A percentile compares a stretch with the other conserved stretches of the same genome.
These are phyloP conservation scores for Paracyprichromis sp. DNA, from an alignment of 2,113 vertebrate genomes.

Conservation along the genomic window DNA sequence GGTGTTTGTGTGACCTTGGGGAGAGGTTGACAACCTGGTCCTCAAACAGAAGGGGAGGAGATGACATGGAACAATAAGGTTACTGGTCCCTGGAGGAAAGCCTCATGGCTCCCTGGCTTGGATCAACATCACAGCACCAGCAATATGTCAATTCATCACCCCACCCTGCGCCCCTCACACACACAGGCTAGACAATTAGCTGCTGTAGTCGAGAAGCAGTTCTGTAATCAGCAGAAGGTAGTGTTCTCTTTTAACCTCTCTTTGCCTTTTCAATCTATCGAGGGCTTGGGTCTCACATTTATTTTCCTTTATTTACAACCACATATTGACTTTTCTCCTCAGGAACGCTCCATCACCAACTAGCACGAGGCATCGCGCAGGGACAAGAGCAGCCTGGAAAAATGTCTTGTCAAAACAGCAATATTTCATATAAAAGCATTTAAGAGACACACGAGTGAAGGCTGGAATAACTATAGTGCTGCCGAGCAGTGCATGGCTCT, in stretches of 20 bases:
- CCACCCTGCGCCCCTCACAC: not conserved
- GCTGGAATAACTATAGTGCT: constrained; percentile 15
- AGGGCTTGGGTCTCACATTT: constrained; percentile 40
- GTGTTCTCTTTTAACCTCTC: not conserved
- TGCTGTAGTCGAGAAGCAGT: constrained; percentile 9
- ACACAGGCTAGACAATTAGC: constrained; percentile 45
- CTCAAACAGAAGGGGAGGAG: constrained; percentile 60
- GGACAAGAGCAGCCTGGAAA: constrained; percentile 25
- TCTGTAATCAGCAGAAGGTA: constrained; percentile 38
- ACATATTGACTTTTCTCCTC: constrained; percentile 55
- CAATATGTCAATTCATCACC: constrained; percentile 62
- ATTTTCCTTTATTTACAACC: constrained; percentile 59
- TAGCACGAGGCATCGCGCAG: constrained; percentile 5
- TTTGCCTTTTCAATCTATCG: constrained; percentile 16
- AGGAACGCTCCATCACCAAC: constrained; percentile 30
- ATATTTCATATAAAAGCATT: constrained; percentile 51
- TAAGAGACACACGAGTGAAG: constrained; percentile 40
- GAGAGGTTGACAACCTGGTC: constrained; percentile 65
- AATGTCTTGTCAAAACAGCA: constrained; percentile 52
- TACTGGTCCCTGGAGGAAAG: constrained; percentile 50
- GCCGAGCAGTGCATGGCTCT: constrained; percentile 6
- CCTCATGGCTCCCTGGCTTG: constrained; percentile 44
- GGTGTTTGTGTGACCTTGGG: constrained; percentile 60
- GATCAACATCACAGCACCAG: constrained; percentile 57
- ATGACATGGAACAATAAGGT: constrained; percentile 66